Conservation (phyloP, 92 coral and sea anemone genomes). For the Bergia sp. region DNA sequence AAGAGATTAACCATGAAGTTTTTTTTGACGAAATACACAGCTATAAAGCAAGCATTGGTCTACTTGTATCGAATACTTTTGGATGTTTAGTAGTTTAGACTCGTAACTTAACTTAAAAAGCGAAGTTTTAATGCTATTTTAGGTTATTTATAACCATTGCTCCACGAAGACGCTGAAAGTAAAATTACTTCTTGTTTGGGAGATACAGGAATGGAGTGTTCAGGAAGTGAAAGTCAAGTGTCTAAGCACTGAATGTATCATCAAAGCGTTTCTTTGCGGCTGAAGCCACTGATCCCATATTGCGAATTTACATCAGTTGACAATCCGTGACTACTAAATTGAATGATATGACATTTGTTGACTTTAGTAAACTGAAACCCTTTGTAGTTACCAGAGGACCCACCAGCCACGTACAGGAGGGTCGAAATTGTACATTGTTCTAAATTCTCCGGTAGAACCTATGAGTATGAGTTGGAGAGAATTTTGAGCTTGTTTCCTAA, state of each 20-base stretch:
- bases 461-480: not conserved
- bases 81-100: slow-evolving; percentile 6
- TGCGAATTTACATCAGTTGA: slow-evolving; percentile 28
- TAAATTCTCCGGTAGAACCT: not conserved
- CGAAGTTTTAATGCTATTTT: not conserved
- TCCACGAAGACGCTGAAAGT: not conserved
- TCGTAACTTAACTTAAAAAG: slow-evolving; percentile 3
- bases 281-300: slow-evolving; percentile 3
- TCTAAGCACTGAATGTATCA: not conserved
- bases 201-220: not conserved
- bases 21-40: not conserved
- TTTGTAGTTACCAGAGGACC: not conserved
- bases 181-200: not conserved
- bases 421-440: slow-evolving; percentile 4
- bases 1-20: not conserved
- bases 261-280: not conserved
- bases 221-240: slow-evolving; percentile 24
- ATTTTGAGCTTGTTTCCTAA: not conserved
- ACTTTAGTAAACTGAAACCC: slow-evolving; percentile 38
- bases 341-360: slow-evolving; percentile 43
- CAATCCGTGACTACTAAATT: slow-evolving; percentile 40
- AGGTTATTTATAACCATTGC: not conserved
- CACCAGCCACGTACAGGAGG: not conserved
- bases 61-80: slow-evolving; percentile 14
- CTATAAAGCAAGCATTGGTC: not conserved